A percentile compares a stretch with the other conserved stretches of the same genome.
These are phyloP conservation scores for Equus quagga DNA, from an alignment of 2,113 vertebrate genomes.

Conservation along the genomic window DNA sequence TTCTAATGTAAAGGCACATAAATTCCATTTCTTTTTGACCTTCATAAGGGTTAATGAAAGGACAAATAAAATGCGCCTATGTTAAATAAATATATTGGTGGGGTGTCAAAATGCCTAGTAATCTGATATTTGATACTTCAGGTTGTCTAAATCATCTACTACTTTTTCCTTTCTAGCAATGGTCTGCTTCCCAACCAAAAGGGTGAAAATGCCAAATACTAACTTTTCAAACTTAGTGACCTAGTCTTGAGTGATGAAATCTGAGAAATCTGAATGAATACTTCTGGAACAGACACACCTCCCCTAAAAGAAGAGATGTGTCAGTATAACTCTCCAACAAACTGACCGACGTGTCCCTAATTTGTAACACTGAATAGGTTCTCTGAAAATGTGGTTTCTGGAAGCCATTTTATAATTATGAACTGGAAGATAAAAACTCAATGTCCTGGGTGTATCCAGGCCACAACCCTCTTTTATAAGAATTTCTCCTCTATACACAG, in stretches of 20 bases:
- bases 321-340: neutral
- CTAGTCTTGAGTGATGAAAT: neutral
- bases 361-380: accelerated
- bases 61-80: neutral
- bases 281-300: neutral
- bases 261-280: neutral
- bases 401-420: neutral
- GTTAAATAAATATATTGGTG: neutral
- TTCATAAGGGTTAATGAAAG: neutral
- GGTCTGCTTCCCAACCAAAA: neutral
- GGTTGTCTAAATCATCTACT: neutral
- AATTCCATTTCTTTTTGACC: neutral
- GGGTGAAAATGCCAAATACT: neutral
- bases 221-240: neutral
- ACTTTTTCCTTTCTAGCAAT: neutral
- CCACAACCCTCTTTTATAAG: neutral
- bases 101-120: neutral
- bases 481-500: neutral
- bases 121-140: neutral
- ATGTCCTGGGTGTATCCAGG: accelerated
- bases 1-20: neutral
- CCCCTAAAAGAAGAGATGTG: neutral
- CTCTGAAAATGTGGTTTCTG: neutral
- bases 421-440: neutral
- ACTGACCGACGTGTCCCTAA: neutral